phyloP scores from a whole-genome alignment of 2,113 vertebrate species.

The Pogona vitticeps region DNA sequence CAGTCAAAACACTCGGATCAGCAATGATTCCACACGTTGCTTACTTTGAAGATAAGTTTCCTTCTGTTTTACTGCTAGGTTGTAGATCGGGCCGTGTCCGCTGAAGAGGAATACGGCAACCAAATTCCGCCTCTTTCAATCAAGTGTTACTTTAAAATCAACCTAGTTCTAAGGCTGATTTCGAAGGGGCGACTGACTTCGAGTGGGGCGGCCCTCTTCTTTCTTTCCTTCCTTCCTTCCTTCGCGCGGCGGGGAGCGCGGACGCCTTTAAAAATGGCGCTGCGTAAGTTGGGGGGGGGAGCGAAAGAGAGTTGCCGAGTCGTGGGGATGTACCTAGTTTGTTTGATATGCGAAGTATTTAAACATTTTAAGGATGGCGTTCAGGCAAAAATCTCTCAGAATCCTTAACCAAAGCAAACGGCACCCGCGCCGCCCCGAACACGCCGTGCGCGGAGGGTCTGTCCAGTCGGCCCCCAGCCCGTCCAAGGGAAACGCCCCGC shows the following conservation, averaged over 20 bases:
- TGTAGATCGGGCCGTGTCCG: not conserved
- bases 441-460: not conserved
- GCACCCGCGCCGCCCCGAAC: too few species aligned
- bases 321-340: not conserved
- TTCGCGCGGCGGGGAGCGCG: too few species aligned
- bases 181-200: not conserved
- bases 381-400: not conserved
- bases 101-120: not conserved
- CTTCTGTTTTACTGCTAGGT: too few species aligned
- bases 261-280: not conserved
- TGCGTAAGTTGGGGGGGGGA: not conserved
- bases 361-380: not conserved
- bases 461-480: not conserved
- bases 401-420: not conserved
- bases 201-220: not conserved
- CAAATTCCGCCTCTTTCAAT: not conserved
- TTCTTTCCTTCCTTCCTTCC: too few species aligned
- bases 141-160: not conserved
- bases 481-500: not conserved
- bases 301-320: not conserved
- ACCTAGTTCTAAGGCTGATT: not conserved
- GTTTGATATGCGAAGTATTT: not conserved
- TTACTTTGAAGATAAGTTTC: too few species aligned
- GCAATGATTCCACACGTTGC: too few species aligned
- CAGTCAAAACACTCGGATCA: not conserved